Evolutionary conservation across 2,888 invertebrate species (phyloP).

Genomic region (Ernsta delagoae): DNA sequence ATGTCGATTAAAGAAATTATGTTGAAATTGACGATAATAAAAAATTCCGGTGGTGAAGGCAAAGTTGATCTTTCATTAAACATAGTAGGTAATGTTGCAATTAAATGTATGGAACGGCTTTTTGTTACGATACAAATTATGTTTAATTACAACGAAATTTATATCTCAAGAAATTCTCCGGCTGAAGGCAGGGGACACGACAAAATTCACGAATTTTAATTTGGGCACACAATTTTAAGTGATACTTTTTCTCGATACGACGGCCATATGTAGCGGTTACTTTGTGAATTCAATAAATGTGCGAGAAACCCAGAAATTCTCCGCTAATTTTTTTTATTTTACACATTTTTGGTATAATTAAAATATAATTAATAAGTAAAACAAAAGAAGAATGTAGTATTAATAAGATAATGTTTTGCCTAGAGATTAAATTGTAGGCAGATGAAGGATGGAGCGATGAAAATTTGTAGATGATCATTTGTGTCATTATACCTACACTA

Average conservation of each 20-base stretch:
- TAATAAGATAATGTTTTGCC: too few species aligned
- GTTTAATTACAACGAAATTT: constrained; percentile 54
- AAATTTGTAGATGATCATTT: too few species aligned
- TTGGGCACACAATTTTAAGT: constrained; percentile 66
- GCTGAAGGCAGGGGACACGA: constrained; percentile 51
- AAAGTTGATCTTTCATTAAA: constrained; percentile 22
- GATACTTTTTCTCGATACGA: constrained; percentile 69
- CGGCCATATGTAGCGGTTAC: constrained; percentile 48
- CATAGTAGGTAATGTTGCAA: constrained; percentile 24
- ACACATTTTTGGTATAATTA: too few species aligned
- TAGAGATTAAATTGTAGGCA: too few species aligned
- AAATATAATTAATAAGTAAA: too few species aligned
- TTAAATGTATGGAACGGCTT: constrained; percentile 43
- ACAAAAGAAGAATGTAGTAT: too few species aligned
- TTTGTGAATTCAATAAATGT: constrained; percentile 27
- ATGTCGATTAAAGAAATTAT: constrained; percentile 40
- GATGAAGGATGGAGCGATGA: too few species aligned
- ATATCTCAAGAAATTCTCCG: too few species aligned
- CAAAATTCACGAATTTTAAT: constrained; percentile 78
- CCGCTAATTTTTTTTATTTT: too few species aligned
- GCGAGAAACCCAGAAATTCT: not conserved
- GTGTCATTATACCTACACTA: too few species aligned
- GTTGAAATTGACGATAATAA: constrained; percentile 37
- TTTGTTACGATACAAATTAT: constrained; percentile 60
- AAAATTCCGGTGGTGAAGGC: constrained; percentile 33